Evolutionary conservation across 2,888 invertebrate genomes (phyloP).

Genomic region (Leptopilina drosophilae): DNA sequence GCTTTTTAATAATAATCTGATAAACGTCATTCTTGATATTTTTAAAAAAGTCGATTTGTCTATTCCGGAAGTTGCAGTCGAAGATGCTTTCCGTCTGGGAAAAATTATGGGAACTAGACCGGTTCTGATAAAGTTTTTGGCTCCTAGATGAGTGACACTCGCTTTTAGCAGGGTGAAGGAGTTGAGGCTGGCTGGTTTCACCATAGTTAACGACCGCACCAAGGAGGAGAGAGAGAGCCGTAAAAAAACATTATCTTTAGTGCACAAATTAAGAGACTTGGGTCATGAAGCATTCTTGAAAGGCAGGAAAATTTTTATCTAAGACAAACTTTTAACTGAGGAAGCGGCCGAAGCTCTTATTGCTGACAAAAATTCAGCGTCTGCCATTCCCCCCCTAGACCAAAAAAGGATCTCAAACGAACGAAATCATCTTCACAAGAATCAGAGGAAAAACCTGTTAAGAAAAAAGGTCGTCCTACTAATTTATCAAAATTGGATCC

Average conservation of each 20-base stretch:
- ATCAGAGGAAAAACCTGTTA: too few species aligned
- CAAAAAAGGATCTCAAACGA: too few species aligned
- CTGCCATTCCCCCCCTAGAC: too few species aligned
- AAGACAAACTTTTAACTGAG: too few species aligned
- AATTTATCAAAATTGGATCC: too few species aligned
- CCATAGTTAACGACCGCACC: not conserved
- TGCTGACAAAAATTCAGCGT: too few species aligned
- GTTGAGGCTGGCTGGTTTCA: not conserved
- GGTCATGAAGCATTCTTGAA: not conserved
- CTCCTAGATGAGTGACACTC: not conserved
- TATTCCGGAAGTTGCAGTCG: not conserved
- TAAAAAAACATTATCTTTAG: not conserved
- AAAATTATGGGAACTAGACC: not conserved
- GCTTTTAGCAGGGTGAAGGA: not conserved
- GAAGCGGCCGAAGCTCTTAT: too few species aligned
- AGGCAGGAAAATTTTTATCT: not conserved
- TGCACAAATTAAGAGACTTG: not conserved
- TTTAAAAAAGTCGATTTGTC: not conserved
- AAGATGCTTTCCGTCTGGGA: not conserved
- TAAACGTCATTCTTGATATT: not conserved
- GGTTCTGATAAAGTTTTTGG: not conserved
- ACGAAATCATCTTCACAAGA: too few species aligned
- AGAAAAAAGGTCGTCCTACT: too few species aligned
- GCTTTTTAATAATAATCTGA: not conserved
- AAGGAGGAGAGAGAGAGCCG: not conserved